phyloP scores from a whole-genome alignment of 2,113 vertebrate species.

The Ammodytes marinus region DNA sequence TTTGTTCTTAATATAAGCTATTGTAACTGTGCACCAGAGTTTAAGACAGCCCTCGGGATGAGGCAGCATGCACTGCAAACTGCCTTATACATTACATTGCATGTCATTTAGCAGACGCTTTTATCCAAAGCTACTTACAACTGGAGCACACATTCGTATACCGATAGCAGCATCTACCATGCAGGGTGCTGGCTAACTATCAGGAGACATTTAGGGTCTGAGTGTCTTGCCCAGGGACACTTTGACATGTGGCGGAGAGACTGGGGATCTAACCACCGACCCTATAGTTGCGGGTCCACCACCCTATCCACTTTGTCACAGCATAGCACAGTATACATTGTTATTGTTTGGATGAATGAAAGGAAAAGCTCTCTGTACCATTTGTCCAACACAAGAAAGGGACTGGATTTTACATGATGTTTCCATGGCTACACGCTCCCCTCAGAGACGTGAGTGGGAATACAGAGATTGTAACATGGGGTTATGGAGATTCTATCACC shows the following conservation, averaged over 20 bases:
- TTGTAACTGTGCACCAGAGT: background rate
- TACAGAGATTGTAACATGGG: slow-evolving; percentile 36
- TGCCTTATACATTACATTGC: background rate
- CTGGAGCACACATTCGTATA: no score
- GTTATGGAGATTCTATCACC: slow-evolving; percentile 27
- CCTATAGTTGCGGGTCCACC: no score
- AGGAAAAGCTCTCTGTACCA: background rate
- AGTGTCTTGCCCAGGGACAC: no score
- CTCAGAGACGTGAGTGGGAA: slow-evolving; percentile 34
- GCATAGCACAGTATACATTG: background rate
- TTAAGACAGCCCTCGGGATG: background rate
- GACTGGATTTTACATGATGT: slow-evolving; percentile 49
- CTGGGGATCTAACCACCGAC: no score
- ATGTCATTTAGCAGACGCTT: no score
- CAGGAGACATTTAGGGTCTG: no score
- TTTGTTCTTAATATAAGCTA: background rate
- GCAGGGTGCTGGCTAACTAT: no score
- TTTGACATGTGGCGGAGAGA: no score
- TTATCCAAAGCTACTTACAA: no score
- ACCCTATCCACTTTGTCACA: no score
- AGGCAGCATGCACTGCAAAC: background rate
- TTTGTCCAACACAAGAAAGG: slow-evolving; percentile 1
- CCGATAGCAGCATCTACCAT: no score
- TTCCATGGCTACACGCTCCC: slow-evolving; percentile 54
- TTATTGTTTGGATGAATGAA: background rate